phyloP scores from a whole-genome alignment of 1,140 invertebrate species.

The Lineus longissimus region DNA sequence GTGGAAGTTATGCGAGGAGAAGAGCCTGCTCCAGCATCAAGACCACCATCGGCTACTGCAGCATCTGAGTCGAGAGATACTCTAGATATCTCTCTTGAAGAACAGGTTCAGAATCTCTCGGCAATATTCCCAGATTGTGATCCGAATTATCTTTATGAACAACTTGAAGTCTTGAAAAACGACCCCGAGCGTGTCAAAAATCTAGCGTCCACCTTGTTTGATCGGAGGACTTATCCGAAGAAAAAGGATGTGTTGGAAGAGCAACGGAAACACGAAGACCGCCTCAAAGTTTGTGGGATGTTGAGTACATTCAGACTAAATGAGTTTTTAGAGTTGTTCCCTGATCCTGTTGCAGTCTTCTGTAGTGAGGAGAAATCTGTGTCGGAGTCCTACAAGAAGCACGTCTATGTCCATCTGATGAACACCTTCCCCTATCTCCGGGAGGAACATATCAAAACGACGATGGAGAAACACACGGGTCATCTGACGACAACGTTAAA shows the following conservation, averaged over 20 bases:
- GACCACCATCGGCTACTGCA: slow-evolving; percentile 7
- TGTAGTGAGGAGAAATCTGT: slow-evolving; percentile 48
- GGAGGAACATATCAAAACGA: slow-evolving; percentile 35
- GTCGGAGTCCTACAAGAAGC: slow-evolving; percentile 40
- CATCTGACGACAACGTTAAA: slow-evolving; percentile 36
- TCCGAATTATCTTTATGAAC: slow-evolving; percentile 56
- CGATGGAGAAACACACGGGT: slow-evolving; percentile 36
- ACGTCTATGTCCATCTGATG: slow-evolving; percentile 37
- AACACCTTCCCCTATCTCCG: slow-evolving; percentile 44
- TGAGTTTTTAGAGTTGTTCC: slow-evolving; percentile 59
- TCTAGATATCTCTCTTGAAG: slow-evolving; percentile 49
- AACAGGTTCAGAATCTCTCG: slow-evolving; percentile 45
- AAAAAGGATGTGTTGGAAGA: slow-evolving; percentile 50
- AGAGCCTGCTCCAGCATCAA: slow-evolving; percentile 10
- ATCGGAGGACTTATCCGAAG: slow-evolving; percentile 58
- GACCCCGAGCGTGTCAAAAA: slow-evolving; percentile 29
- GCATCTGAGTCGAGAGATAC: neutral
- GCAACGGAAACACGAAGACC: slow-evolving; percentile 30
- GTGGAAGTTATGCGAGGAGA: neutral
- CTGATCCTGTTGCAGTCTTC: slow-evolving; percentile 58
- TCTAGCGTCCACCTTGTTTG: slow-evolving; percentile 43
- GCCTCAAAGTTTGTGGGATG: slow-evolving; percentile 28
- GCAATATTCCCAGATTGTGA: slow-evolving; percentile 56
- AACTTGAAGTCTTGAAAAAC: slow-evolving; percentile 24
- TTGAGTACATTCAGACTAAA: slow-evolving; percentile 51